Evolutionary conservation across 2,888 invertebrate species (phyloP).

Genomic region (Ariolimax columbianus): DNA sequence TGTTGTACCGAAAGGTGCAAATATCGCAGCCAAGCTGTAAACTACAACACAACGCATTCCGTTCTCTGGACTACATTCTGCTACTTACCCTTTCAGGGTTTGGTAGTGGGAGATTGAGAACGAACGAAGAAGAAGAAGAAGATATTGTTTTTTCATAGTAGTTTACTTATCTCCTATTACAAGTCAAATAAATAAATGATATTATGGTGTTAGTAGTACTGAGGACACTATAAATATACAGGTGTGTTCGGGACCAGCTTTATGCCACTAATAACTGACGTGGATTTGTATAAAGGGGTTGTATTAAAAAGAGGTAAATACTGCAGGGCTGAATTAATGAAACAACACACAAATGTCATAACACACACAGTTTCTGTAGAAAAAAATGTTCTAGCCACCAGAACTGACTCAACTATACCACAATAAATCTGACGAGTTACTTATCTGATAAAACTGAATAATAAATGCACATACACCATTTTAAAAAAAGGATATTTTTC

Average conservation of each 20-base stretch:
- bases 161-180: neutral
- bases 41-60: too few relatives aligned
- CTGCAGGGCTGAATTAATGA: neutral
- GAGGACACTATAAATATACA: neutral
- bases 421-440: neutral
- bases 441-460: constrained; percentile 1
- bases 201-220: neutral
- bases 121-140: too few relatives aligned
- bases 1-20: too few relatives aligned
- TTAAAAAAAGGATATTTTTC: neutral
- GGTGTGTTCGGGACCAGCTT: neutral
- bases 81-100: too few relatives aligned
- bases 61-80: too few relatives aligned
- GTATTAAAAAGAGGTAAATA: neutral
- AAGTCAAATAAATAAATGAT: neutral
- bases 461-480: constrained; percentile 4
- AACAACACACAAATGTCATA: neutral
- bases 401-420: neutral
- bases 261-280: neutral
- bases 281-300: neutral
- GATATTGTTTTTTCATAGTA: neutral
- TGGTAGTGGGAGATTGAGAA: too few relatives aligned
- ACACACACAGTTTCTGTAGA: neutral
- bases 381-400: neutral
- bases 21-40: too few relatives aligned